phyloP scores from a whole-genome alignment of 1,140 invertebrate genomes.

The Drosophila tristis region DNA sequence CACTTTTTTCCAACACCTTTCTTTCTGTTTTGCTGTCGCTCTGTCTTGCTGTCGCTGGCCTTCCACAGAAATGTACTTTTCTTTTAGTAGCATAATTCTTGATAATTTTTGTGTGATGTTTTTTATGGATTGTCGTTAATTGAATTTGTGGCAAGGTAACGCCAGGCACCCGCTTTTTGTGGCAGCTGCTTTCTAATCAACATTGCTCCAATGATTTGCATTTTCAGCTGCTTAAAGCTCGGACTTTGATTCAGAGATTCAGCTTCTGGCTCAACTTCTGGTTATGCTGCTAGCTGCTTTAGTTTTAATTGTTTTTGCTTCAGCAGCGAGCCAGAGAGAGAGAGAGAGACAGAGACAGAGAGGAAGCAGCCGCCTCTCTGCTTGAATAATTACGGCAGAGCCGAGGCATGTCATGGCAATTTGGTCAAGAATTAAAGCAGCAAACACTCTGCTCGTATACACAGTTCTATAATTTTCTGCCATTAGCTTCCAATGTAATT shows the following conservation, averaged over 20 bases:
- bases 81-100: slow-evolving; percentile 34
- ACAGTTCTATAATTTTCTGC: slow-evolving; percentile 42
- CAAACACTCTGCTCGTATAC: not conserved
- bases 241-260: no score
- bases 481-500: slow-evolving; percentile 47
- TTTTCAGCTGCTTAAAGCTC: slow-evolving; percentile 64
- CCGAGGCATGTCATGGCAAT: slow-evolving; percentile 15
- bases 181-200: slow-evolving; percentile 67
- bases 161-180: slow-evolving; percentile 13
- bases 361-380: not conserved
- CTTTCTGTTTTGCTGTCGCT: slow-evolving; percentile 30
- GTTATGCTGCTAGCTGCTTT: slow-evolving; percentile 25
- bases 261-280: slow-evolving; percentile 25
- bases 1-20: slow-evolving; percentile 65
- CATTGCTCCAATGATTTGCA: slow-evolving; percentile 73
- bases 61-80: slow-evolving; percentile 22
- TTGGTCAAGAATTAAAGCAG: slow-evolving; percentile 40
- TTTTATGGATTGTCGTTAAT: slow-evolving; percentile 58
- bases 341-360: no score
- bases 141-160: slow-evolving; percentile 68
- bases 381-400: slow-evolving; percentile 36
- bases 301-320: slow-evolving; percentile 60
- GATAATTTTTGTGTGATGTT: slow-evolving; percentile 55
- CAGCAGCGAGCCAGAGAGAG: not conserved
- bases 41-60: no score